phyloP scores from a whole-genome alignment of 2,113 vertebrate species.

The Bostrychus sinensis region DNA sequence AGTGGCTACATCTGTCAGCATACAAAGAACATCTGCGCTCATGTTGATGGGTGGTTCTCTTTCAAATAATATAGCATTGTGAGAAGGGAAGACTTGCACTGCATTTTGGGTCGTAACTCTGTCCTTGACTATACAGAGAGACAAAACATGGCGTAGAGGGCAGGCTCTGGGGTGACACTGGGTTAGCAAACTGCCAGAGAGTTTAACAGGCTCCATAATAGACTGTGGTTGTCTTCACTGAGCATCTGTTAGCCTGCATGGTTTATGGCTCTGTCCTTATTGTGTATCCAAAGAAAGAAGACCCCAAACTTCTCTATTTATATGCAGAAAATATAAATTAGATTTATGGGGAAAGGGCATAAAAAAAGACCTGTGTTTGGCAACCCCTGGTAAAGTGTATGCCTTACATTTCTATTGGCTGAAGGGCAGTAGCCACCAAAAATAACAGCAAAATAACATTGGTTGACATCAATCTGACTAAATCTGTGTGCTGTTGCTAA shows the following conservation, averaged over 20 bases:
- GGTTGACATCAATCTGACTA: too few species aligned
- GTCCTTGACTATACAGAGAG: slow-evolving; percentile 19
- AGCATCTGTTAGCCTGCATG: slow-evolving; percentile 69
- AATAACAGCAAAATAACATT: too few species aligned
- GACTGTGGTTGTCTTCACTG: slow-evolving; percentile 62
- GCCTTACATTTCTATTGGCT: too few species aligned
- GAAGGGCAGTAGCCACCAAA: too few species aligned
- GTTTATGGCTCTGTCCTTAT: slow-evolving; percentile 62
- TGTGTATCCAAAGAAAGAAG: slow-evolving; percentile 47
- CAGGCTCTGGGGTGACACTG: slow-evolving; percentile 36
- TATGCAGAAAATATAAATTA: neutral
- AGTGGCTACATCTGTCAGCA: slow-evolving; percentile 56
- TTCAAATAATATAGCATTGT: slow-evolving; percentile 35
- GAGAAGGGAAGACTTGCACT: slow-evolving; percentile 19
- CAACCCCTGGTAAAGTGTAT: too few species aligned
- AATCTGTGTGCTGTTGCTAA: too few species aligned
- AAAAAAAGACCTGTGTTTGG: too few species aligned
- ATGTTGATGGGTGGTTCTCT: slow-evolving; percentile 35
- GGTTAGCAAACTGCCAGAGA: slow-evolving; percentile 36
- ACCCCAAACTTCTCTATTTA: neutral
- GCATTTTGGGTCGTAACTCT: slow-evolving; percentile 57
- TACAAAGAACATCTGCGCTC: slow-evolving; percentile 71
- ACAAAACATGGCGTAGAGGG: slow-evolving; percentile 54
- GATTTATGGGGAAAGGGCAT: neutral
- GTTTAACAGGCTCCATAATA: slow-evolving; percentile 68